Evolutionary conservation across 2,113 vertebrate species (phyloP).

Genomic region (Artemisiospiza belli): DNA sequence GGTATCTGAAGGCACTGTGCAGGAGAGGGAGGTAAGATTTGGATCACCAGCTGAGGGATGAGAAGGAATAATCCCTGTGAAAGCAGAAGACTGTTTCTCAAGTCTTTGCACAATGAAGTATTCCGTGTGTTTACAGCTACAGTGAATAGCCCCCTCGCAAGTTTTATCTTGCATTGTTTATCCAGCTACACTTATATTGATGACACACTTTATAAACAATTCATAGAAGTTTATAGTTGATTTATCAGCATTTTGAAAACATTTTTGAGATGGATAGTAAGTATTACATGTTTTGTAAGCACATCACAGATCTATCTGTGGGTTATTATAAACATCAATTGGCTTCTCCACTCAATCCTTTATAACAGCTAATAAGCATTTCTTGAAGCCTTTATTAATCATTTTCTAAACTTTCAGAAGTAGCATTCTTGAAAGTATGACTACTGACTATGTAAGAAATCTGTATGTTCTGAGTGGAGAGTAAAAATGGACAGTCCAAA

Average conservation of each 20-base stretch:
- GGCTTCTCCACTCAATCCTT: background rate
- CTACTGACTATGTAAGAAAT: background rate
- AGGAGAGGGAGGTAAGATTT: background rate
- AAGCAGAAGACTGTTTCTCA: background rate
- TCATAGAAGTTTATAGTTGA: background rate
- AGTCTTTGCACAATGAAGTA: background rate
- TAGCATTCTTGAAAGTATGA: background rate
- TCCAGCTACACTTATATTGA: background rate
- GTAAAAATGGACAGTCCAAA: background rate
- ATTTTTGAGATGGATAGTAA: background rate
- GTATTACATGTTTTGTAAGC: background rate
- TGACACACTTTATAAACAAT: background rate
- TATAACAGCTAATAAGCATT: background rate
- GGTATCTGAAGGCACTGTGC: background rate
- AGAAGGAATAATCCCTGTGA: background rate
- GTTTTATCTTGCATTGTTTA: background rate
- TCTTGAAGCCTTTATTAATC: background rate
- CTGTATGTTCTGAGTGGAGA: background rate
- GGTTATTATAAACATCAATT: background rate
- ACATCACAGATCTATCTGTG: background rate
- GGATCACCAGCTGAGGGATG: background rate
- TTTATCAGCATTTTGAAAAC: background rate
- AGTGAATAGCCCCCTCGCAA: background rate
- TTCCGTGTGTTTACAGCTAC: background rate
- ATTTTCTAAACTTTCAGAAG: background rate